Evolutionary conservation across 30 jellyfish, hydroid and myxozoan species (phyloP), one percentile per base, ranked within the genome.

Genomic region (Rhopilema esculentum): DNA sequence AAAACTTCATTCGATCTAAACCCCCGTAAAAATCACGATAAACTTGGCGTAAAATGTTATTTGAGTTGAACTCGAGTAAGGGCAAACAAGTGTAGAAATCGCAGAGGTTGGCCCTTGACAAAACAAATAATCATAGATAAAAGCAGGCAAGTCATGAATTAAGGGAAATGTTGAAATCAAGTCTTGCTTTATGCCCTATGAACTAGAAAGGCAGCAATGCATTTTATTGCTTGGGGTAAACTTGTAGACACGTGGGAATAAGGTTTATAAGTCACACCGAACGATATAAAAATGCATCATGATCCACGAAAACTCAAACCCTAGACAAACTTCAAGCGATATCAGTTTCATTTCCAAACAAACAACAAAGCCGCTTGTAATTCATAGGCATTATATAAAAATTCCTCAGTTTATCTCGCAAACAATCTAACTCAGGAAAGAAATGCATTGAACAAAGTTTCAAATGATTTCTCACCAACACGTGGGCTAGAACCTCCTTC

Each of bases 401-500:
- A 7, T 17, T 63, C 17, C 30, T 63, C 73, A 2, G 73, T n/a
- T 63, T 19, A 7, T 18, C 15, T 9, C 61, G 26, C 22, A 7
- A 4, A 22, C 4, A 1, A 4, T 9, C 81, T 17, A 9, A 15
- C 8, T 6, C 7, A 23, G 15, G 20, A 23, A 6, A 69, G 48
- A 9, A 69, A 2, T 2, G 20, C 81, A 6, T 25, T 27, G 2
- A 31, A 21, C 22, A 4, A 31, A 18, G 7, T 27, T 25, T 25
- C 27, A 67, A 33, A 74, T 31, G 75, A 19, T 31, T 29, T 30
- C 81, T 31, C 29, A 80, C 92, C 90, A 16, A 63, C 82, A 80
- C 82, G 90, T 64, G 90, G 90, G 26, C 73, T 64, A 63, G 76
- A 63, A 6, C 72, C 70, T 26, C 90, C 90, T 25, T 80, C 90